phyloP scores from a whole-genome alignment of 2,797 vertebrate genomes.

The Ptychadena robeensis region DNA sequence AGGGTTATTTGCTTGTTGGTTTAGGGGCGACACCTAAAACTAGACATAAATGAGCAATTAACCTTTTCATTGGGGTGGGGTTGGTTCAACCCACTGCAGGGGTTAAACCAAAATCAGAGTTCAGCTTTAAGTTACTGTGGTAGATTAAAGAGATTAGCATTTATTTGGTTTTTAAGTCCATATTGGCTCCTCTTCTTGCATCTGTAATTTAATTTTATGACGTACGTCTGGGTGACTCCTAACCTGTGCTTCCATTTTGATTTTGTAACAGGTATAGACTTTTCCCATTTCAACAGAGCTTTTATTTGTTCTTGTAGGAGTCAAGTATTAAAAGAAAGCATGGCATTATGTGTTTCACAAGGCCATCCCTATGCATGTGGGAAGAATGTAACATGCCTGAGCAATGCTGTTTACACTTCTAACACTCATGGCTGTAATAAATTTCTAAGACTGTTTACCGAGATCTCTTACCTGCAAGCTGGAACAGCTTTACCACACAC shows the following conservation, averaged over 20 bases:
- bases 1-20: too few relatives aligned
- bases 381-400: constrained; percentile 46
- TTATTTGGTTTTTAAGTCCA: neutral
- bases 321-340: neutral
- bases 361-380: constrained; percentile 24
- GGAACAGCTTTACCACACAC: neutral
- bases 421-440: constrained; percentile 6
- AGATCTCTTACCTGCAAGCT: neutral
- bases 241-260: neutral
- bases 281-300: neutral
- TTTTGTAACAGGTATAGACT: neutral
- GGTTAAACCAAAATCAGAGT: too few relatives aligned
- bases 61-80: too few relatives aligned
- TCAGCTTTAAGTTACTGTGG: too few relatives aligned
- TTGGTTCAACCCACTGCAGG: too few relatives aligned
- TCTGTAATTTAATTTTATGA: neutral
- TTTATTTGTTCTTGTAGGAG: constrained; percentile 24
- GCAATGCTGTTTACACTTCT: constrained; percentile 33
- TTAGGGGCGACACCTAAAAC: too few relatives aligned
- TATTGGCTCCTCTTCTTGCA: neutral
- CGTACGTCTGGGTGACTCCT: neutral
- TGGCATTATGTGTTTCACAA: constrained; percentile 22
- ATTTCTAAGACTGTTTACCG: constrained; percentile 20
- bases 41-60: too few relatives aligned
- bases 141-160: too few relatives aligned